Evolutionary conservation across 2,888 invertebrate species (phyloP).

Genomic region (Leucania comma): DNA sequence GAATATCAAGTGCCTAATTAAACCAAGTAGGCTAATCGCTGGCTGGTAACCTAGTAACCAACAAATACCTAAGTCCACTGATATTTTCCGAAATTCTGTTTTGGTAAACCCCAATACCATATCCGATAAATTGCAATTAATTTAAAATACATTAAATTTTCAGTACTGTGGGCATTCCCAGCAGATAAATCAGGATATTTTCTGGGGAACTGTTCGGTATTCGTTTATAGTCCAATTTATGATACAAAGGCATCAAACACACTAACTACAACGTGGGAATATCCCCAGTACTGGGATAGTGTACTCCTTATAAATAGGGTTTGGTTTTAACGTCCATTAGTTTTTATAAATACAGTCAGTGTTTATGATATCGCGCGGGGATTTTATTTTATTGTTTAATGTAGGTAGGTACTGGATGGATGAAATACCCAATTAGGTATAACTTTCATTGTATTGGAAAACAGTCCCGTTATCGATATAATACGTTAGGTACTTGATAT

Average conservation of each 20-base stretch:
- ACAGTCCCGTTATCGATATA: neutral
- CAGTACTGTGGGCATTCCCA: neutral
- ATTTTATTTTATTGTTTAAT: neutral
- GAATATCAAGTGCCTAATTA: too few relatives aligned
- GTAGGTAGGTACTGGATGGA: neutral
- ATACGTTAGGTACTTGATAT: too few relatives aligned
- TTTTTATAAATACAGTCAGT: neutral
- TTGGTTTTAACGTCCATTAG: neutral
- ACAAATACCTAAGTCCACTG: neutral
- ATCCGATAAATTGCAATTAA: neutral
- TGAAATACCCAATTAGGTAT: neutral
- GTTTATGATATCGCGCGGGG: neutral
- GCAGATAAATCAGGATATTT: slow-evolving; percentile 1
- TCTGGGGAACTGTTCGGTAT: neutral
- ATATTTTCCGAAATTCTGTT: neutral
- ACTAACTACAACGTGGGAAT: neutral
- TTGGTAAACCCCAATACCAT: slow-evolving; percentile 19
- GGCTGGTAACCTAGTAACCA: slow-evolving; percentile 6
- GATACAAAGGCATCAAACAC: neutral
- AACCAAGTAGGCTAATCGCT: too few relatives aligned
- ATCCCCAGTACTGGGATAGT: neutral
- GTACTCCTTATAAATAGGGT: neutral
- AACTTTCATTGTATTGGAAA: neutral
- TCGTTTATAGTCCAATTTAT: neutral
- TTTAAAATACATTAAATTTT: neutral